Evolutionary conservation across 2,113 vertebrate species (phyloP), one percentile per base, ranked within the genome.

Genomic region (Macrotis lagotis): DNA sequence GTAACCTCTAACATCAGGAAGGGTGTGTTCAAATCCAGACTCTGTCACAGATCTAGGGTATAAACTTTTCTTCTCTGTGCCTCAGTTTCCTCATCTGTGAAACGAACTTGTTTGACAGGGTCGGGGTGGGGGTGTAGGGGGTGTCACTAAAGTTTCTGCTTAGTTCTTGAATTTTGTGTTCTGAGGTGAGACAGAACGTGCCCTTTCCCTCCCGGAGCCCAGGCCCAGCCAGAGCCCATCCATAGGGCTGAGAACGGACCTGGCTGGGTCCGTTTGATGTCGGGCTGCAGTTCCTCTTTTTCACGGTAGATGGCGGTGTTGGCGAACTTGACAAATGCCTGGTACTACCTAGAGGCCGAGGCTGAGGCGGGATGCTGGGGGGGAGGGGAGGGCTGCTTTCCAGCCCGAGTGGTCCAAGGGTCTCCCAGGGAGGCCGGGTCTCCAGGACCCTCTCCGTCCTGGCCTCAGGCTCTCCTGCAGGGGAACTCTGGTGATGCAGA

Each of bases 361-460:
- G n/a, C 66, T 74, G 28, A 10, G 28, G 28, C 2, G 55, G 55
- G 26, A 9, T 59, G 37, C 37, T 44, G 14, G 8, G 66, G 37
- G 66, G 66, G 5, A 66, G 31, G 59, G 31, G 31, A 66, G 66
- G 66, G 66, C n/a, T 74, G 22, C n/a, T 74, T n/a, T 74, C 37
- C 37, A 74, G 37, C 37, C 37, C 6, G 66, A n/a, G 37, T n/a
- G 14, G 37, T 74, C n/a, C n/a, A n/a, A n/a, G n/a, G n/a, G n/a
- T n/a, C n/a, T n/a, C 37, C 66, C 19, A 24, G 31, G 59, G 89
- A 48, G 10, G 0, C 0, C 6, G n/a, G 0, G 24, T 5, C 25
- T 91, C 9, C 9, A 12, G 49, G 26, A 25, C 19, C 31, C 0
- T 8, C 5, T 44, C 14, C 37, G 10, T 16, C 5, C 66, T 22